Percentiles rank a stretch among this genome's conserved stretches.
These are phyloP conservation scores for Syrista parreyssii DNA, from an alignment of 2,888 invertebrate genomes.

Conservation along the genomic window DNA sequence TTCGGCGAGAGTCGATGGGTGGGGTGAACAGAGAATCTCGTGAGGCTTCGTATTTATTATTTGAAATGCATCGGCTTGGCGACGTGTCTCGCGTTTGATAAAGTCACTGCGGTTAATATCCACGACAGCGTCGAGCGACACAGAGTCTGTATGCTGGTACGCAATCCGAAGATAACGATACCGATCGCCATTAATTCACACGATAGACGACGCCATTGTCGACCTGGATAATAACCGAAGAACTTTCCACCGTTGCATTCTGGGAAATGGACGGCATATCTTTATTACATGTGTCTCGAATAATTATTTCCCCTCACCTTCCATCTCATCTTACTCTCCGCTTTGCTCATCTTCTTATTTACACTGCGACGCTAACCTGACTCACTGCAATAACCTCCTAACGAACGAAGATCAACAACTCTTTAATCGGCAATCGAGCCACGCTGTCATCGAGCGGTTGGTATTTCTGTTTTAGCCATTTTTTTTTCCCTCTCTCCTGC, in stretches of 20 bases:
- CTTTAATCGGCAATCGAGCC: neutral
- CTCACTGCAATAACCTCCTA: neutral
- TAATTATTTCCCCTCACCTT: neutral
- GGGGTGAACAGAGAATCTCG: slow-evolving; percentile 2
- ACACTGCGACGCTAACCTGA: neutral
- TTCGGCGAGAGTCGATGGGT: slow-evolving; percentile 3
- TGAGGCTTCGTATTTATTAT: slow-evolving; percentile 2
- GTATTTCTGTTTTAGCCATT: neutral
- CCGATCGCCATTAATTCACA: neutral
- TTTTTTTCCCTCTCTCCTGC: neutral
- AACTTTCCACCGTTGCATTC: neutral
- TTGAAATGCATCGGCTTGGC: slow-evolving; percentile 5
- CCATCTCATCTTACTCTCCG: neutral
- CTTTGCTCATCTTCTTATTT: neutral
- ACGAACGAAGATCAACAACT: neutral
- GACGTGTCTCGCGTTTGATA: neutral
- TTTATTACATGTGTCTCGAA: neutral
- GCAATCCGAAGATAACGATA: neutral
- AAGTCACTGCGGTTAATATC: slow-evolving; percentile 1
- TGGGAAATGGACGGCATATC: neutral
- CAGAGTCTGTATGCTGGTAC: neutral
- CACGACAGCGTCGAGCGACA: neutral
- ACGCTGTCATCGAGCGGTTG: neutral
- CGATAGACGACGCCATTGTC: neutral
- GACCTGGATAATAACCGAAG: neutral